phyloP scores from a whole-genome alignment of 2,797 vertebrate species.

The Neomorphus geoffroyi region DNA sequence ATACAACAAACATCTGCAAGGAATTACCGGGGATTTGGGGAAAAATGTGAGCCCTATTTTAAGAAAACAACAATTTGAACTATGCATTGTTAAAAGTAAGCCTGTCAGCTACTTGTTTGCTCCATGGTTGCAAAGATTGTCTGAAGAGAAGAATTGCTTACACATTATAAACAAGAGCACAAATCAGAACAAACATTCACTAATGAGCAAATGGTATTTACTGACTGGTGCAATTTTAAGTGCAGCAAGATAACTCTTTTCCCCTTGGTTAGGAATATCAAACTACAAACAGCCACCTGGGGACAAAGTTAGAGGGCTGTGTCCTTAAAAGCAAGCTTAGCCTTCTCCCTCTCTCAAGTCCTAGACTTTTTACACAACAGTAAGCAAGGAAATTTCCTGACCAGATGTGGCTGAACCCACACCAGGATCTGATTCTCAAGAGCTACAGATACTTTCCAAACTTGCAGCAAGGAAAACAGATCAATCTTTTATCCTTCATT shows the following conservation, averaged over 20 bases:
- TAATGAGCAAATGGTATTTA: slow-evolving; percentile 27
- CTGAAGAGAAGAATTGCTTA: slow-evolving; percentile 13
- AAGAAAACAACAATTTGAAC: slow-evolving; percentile 42
- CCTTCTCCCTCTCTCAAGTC: background rate
- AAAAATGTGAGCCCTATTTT: slow-evolving; percentile 35
- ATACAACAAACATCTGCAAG: slow-evolving; percentile 22
- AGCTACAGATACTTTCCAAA: background rate
- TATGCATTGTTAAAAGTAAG: slow-evolving; percentile 54
- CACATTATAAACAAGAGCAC: slow-evolving; percentile 17
- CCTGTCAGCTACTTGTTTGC: slow-evolving; percentile 34
- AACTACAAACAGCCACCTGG: background rate
- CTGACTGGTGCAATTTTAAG: background rate
- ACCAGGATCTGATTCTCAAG: background rate
- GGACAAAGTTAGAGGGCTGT: background rate
- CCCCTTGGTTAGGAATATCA: background rate
- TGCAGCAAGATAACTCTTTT: background rate
- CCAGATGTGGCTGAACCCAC: background rate
- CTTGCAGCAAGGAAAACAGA: background rate
- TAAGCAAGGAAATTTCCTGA: background rate
- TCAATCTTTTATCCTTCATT: background rate
- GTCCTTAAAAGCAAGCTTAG: background rate
- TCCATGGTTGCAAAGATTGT: background rate
- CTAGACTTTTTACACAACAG: background rate
- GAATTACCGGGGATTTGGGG: slow-evolving; percentile 64
- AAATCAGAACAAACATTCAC: slow-evolving; percentile 15